Conservation (phyloP, 2,797 vertebrate species). For the Rhinogobio ventralis region DNA sequence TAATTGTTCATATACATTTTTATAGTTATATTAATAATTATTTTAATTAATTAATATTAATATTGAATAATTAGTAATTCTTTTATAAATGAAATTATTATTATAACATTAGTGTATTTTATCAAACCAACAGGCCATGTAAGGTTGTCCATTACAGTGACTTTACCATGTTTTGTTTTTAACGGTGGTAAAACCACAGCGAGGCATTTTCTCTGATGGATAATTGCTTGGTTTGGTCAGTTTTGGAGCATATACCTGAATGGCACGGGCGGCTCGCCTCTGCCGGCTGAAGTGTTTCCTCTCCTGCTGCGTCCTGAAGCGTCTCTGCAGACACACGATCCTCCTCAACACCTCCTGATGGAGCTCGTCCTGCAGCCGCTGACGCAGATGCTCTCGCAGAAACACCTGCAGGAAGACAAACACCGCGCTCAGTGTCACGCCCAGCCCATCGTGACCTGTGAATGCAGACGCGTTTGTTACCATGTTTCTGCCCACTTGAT, state of each 20-base stretch:
- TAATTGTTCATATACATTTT: too few relatives aligned
- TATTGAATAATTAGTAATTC: too few relatives aligned
- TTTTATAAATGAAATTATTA: background rate
- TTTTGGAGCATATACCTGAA: slow-evolving; percentile 83
- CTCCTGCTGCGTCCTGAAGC: slow-evolving; percentile 86
- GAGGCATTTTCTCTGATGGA: too few relatives aligned
- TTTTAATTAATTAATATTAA: too few relatives aligned
- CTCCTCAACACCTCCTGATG: slow-evolving; percentile 89
- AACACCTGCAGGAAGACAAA: slow-evolving; percentile 82
- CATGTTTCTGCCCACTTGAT: slow-evolving; percentile 96
- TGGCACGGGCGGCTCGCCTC: slow-evolving; percentile 80
- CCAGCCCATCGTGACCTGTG: too few relatives aligned
- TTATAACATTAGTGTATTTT: background rate
- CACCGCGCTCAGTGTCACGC: background rate
- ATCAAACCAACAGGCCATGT: background rate
- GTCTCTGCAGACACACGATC: slow-evolving; percentile 86
- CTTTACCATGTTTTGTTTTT: background rate
- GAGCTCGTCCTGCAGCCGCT: slow-evolving; percentile 88
- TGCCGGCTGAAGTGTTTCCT: slow-evolving; percentile 86
- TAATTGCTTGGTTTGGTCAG: too few relatives aligned
- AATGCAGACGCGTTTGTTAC: slow-evolving; percentile 69
- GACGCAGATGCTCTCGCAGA: slow-evolving; percentile 88
- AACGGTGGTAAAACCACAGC: background rate
- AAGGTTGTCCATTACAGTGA: background rate
- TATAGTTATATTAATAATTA: too few relatives aligned